Conservation (phyloP, 1,140 invertebrate genomes). For the Platyura marginata region DNA sequence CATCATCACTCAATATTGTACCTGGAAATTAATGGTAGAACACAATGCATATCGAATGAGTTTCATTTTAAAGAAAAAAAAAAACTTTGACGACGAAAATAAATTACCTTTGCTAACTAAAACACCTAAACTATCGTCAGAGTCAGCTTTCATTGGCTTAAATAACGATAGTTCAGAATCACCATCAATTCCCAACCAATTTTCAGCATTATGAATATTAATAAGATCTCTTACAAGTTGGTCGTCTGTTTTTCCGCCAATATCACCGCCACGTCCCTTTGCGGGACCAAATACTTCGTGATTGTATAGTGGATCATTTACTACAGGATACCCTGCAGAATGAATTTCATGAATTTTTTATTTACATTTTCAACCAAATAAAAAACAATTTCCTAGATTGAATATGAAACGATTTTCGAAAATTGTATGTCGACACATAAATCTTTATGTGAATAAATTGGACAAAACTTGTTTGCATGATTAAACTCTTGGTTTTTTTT, state of each 20-base stretch:
- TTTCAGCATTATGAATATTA: conserved; percentile 81
- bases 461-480: no score
- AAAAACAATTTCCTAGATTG: no score
- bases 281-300: conserved; percentile 76
- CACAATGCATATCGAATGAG: no score
- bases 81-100: neutral
- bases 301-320: conserved; percentile 94
- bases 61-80: no score
- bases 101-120: conserved; percentile 16
- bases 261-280: conserved; percentile 81
- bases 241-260: conserved; percentile 78
- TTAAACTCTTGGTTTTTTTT: no score
- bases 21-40: no score
- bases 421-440: no score
- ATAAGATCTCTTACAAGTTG: conserved; percentile 78
- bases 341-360: no score
- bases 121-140: conserved; percentile 33
- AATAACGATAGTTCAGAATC: conserved; percentile 66
- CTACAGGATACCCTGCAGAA: conserved; percentile 82
- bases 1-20: conserved; percentile 22
- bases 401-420: no score
- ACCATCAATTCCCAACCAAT: conserved; percentile 81
- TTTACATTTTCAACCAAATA: no score
- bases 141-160: conserved; percentile 41
- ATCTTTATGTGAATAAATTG: no score